Evolutionary conservation across 2,888 invertebrate species (phyloP).

Genomic region (Cinara cedri): DNA sequence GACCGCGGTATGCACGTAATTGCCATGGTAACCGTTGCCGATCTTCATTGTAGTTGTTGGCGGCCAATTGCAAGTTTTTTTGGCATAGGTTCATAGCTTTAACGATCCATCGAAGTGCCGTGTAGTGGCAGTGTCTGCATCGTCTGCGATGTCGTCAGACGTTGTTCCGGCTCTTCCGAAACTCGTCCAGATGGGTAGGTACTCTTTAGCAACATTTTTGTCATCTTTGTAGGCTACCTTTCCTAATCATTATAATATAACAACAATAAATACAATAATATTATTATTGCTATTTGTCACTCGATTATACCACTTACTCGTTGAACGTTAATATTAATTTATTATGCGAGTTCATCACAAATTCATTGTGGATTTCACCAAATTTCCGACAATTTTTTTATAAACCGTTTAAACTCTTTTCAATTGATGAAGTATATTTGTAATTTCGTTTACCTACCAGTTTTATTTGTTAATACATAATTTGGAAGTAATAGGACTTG

Average conservation of each 20-base stretch:
- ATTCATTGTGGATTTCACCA: too few species aligned
- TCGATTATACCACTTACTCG: too few species aligned
- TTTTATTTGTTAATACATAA: not conserved
- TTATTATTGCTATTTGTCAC: not conserved
- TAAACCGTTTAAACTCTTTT: too few species aligned
- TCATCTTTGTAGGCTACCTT: not conserved
- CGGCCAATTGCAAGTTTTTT: too few species aligned
- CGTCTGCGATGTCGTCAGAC: not conserved
- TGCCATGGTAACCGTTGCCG: constrained; percentile 22
- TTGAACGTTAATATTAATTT: not conserved
- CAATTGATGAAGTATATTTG: too few species aligned
- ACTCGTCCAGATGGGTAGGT: too few species aligned
- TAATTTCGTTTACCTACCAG: too few species aligned
- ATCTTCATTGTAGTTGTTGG: not conserved
- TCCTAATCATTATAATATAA: too few species aligned
- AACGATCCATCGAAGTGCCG: constrained; percentile 21
- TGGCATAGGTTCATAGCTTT: not conserved
- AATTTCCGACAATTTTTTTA: too few species aligned
- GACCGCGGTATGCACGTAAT: not conserved
- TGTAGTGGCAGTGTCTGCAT: not conserved
- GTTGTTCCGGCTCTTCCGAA: not conserved
- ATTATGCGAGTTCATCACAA: too few species aligned
- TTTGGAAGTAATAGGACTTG: not conserved
- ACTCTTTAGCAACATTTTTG: too few species aligned
- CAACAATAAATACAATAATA: too few species aligned